Evolutionary conservation across 2,888 invertebrate genomes (phyloP), one percentile per base, ranked within the genome.

Genomic region (Euclidia mi): DNA sequence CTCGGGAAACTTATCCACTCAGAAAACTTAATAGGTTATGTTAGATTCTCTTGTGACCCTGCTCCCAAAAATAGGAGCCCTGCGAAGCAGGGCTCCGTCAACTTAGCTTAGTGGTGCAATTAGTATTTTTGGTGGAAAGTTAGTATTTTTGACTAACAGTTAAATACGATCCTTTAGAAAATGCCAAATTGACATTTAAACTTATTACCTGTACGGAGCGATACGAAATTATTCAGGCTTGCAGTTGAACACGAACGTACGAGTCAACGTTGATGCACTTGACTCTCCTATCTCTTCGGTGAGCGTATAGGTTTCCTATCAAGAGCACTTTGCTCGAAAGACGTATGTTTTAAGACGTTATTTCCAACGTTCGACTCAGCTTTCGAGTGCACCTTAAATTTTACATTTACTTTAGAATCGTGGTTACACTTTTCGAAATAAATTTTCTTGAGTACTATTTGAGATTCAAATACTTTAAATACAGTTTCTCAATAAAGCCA

Each of bases 381-480:
- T 67, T 69, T 78, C 49, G 65, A 70, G 65, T 67, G 67, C 64
- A 64, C 69, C 67, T 71, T 56, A 48, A 66, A 64, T 64, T 62
- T 78, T 71, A 68, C 56, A 47, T 57, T 44, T 45, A 42, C 50
- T 63, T 15, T 37, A 17, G 38, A 44, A 44, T 17, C 6, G 17
- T n/a, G 2, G 29, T 29, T 38, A 34, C 15, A 43, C 47, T 55
- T 50, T 50, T 12, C 4, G 35, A 29, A 11, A 11, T 14, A 29
- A 29, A 28, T 43, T 37, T 9, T 12, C 25, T 9, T 25, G 11
- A 1, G 28, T 34, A 9, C 40, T 11, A 25, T 20, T 40, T 40
- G 12, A 0, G 4, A 20, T 25, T 40, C n/a, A n/a, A n/a, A n/a
- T n/a, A n/a, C n/a, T n/a, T n/a, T n/a, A n/a, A n/a, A n/a, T n/a